phyloP scores from a whole-genome alignment of 2,113 vertebrate species.

The Nycticebus coucang region DNA sequence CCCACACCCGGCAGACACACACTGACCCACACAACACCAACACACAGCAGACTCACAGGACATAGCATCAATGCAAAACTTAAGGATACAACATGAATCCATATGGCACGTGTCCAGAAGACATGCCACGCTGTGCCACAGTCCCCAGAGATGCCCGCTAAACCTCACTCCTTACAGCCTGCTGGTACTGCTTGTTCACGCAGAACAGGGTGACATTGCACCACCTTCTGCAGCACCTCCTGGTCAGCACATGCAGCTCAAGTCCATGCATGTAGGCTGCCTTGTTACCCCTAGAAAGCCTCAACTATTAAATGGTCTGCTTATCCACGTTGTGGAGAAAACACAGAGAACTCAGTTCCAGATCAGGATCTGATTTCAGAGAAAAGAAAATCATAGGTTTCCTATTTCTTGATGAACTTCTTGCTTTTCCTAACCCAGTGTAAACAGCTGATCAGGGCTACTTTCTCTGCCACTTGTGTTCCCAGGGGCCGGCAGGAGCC shows the following conservation, averaged over 20 bases:
- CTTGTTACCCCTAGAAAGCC: neutral
- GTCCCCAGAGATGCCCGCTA: neutral
- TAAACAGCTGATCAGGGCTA: neutral
- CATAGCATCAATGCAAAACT: neutral
- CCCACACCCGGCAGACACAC: neutral
- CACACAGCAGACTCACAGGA: neutral
- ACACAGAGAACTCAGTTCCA: neutral
- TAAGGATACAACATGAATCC: neutral
- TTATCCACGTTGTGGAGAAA: neutral
- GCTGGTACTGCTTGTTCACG: accelerated
- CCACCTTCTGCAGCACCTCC: accelerated
- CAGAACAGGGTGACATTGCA: accelerated
- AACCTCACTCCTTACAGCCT: neutral
- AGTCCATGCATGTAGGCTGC: neutral
- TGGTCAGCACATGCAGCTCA: accelerated
- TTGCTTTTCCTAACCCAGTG: neutral
- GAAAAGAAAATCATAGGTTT: neutral
- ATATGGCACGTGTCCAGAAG: neutral
- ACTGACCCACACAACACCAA: neutral
- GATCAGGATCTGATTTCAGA: neutral
- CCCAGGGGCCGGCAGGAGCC: neutral
- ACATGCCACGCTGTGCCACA: neutral
- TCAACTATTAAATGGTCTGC: neutral
- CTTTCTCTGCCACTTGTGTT: neutral
- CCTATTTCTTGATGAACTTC: neutral